Percentiles rank a stretch among this genome's conserved stretches.
phyloP scores from a whole-genome alignment of 2,113 vertebrate genomes.

The Acanthochromis polyacanthus region DNA sequence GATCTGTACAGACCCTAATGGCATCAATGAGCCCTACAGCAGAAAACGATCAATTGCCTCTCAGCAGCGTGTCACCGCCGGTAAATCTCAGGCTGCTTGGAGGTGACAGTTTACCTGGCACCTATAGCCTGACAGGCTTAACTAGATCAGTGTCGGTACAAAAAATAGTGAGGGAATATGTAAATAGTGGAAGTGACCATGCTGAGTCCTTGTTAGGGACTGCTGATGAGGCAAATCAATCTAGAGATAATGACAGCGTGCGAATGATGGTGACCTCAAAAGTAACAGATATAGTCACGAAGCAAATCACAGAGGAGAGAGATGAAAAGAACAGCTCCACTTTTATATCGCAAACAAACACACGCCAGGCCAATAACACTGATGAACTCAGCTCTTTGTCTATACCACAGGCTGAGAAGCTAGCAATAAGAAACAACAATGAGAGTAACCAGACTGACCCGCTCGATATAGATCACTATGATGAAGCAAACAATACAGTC shows the following conservation, averaged over 20 bases:
- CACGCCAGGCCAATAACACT: background rate
- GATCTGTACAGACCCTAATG: constrained; percentile 39
- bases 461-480: background rate
- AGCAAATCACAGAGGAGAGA: constrained; percentile 3
- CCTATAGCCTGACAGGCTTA: constrained; percentile 16
- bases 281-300: constrained; percentile 16
- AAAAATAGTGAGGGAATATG: constrained; percentile 27
- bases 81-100: constrained; percentile 37
- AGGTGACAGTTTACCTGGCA: constrained; percentile 60
- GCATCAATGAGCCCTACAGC: constrained; percentile 56
- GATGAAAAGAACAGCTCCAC: constrained; percentile 1
- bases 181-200: constrained; percentile 3
- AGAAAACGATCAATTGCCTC: constrained; percentile 54
- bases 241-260: constrained; percentile 1
- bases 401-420: constrained; percentile 5
- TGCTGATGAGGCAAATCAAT: constrained; percentile 37
- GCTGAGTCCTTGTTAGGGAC: constrained; percentile 27
- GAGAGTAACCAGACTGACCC: constrained; percentile 25
- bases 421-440: constrained; percentile 11
- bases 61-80: constrained; percentile 40
- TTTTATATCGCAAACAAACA: constrained; percentile 13
- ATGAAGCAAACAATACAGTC: constrained; percentile 21
- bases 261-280: constrained; percentile 10
- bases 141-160: constrained; percentile 37
- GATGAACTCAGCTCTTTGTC: constrained; percentile 19